These are phyloP conservation scores for Drosophila insularis DNA, from an alignment of 1,140 invertebrate genomes.

Conservation along the genomic window DNA sequence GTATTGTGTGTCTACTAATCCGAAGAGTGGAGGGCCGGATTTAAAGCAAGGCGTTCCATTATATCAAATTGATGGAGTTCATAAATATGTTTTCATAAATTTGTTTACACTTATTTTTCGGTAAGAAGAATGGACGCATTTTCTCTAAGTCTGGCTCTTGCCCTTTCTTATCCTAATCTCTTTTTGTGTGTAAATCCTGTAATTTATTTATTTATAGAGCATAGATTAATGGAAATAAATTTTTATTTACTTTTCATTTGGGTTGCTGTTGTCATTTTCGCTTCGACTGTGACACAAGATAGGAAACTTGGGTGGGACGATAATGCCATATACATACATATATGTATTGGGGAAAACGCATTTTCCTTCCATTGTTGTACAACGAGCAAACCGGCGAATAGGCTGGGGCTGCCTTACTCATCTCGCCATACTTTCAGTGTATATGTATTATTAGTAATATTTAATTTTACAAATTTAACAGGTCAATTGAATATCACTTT, in stretches of 20 bases:
- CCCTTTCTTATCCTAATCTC: slow-evolving; percentile 12
- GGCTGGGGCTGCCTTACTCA: slow-evolving; percentile 7
- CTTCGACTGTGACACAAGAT: neutral
- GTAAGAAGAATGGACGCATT: neutral
- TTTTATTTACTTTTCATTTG: slow-evolving; percentile 9
- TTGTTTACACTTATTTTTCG: neutral
- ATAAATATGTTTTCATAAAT: neutral
- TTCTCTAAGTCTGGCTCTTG: slow-evolving; percentile 4
- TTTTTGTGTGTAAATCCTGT: slow-evolving; percentile 27
- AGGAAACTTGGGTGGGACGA: neutral
- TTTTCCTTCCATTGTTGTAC: slow-evolving; percentile 29
- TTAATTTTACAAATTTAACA: slow-evolving; percentile 18
- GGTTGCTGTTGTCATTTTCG: slow-evolving; percentile 10
- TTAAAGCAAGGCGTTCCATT: neutral
- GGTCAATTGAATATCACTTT: slow-evolving; percentile 42
- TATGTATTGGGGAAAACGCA: slow-evolving; percentile 3
- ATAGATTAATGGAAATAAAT: slow-evolving; percentile 42
- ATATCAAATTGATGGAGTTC: neutral
- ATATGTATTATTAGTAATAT: slow-evolving; percentile 16
- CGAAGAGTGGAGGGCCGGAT: neutral
- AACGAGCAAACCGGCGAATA: slow-evolving; percentile 16
- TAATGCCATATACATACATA: neutral
- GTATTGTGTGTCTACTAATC: slow-evolving; percentile 15
- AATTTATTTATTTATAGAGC: slow-evolving; percentile 36
- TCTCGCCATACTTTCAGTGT: slow-evolving; percentile 11